Percentiles rank a stretch among this genome's conserved stretches.
phyloP scores from a whole-genome alignment of 2,113 vertebrate species.

The Poeciliopsis occidentalis region DNA sequence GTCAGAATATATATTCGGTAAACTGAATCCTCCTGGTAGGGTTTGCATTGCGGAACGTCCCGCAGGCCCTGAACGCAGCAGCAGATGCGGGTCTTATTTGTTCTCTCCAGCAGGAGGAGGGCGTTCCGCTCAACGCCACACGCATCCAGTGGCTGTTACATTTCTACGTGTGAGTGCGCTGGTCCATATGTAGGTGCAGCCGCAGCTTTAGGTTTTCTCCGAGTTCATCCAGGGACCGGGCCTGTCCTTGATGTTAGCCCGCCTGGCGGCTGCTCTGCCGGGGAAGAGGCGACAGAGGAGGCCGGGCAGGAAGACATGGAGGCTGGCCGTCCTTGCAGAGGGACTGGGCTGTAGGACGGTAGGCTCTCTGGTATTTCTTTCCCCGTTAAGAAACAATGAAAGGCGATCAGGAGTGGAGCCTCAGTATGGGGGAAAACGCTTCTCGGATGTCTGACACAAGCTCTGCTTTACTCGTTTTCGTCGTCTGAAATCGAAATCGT shows the following conservation, averaged over 20 bases:
- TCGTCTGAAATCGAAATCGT: conserved; percentile 3
- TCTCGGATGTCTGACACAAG: neutral
- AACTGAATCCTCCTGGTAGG: no score
- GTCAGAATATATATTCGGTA: no score
- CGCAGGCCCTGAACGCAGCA: conserved; percentile 40
- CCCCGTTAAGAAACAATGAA: conserved; percentile 45
- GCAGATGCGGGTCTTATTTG: conserved; percentile 64
- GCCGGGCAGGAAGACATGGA: conserved; percentile 55
- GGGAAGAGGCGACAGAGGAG: conserved; percentile 45
- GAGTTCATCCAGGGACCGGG: neutral
- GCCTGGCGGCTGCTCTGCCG: conserved; percentile 36
- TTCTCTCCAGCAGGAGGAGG: conserved; percentile 65
- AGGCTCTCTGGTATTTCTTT: conserved; percentile 34
- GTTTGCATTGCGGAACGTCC: conserved; percentile 7
- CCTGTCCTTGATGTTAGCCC: conserved; percentile 31
- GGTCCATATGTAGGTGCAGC: conserved; percentile 21
- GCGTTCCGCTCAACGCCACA: conserved; percentile 56
- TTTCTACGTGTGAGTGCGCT: conserved; percentile 17
- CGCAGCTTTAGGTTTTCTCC: neutral
- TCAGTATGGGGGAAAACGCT: neutral
- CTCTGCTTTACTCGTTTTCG: neutral
- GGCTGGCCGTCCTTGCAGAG: conserved; percentile 51
- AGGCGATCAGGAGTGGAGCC: conserved; percentile 4
- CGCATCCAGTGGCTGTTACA: conserved; percentile 16
- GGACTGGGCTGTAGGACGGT: conserved; percentile 59